Conservation (phyloP, 2,113 vertebrate species). For the Cryptomyrus ogoouensis region DNA sequence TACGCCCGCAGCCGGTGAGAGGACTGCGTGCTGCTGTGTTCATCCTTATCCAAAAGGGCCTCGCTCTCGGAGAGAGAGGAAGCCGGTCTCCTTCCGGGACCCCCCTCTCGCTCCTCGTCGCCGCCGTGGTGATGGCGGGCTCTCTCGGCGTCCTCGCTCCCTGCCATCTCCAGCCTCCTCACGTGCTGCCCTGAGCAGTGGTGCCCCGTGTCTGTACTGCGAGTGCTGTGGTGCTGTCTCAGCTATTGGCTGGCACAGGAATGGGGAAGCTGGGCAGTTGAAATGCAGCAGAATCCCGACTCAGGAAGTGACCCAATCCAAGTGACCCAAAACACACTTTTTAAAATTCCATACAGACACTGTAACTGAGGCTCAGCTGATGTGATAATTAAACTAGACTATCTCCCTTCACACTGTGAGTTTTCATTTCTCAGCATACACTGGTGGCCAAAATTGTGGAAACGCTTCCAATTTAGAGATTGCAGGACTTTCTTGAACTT, state of each 20-base stretch:
- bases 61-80: not conserved
- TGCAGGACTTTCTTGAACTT: not conserved
- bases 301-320: not conserved
- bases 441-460: not conserved
- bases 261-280: not conserved
- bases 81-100: not conserved
- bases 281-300: not conserved
- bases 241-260: not conserved
- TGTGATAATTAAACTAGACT: not conserved
- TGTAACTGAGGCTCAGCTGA: not conserved
- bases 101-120: not conserved
- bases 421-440: not conserved
- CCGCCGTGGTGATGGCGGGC: not conserved
- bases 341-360: not conserved
- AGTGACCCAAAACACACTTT: not conserved
- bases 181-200: not conserved
- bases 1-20: conserved; percentile 84
- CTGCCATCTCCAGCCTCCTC: not conserved
- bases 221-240: not conserved
- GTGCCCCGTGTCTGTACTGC: not conserved
- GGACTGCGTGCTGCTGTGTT: conserved; percentile 61
- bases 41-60: not conserved
- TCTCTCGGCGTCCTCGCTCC: not conserved
- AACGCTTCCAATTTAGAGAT: not conserved
- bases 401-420: not conserved